phyloP scores from a whole-genome alignment of 2,888 invertebrate species.

The Chorisops tibialis region DNA sequence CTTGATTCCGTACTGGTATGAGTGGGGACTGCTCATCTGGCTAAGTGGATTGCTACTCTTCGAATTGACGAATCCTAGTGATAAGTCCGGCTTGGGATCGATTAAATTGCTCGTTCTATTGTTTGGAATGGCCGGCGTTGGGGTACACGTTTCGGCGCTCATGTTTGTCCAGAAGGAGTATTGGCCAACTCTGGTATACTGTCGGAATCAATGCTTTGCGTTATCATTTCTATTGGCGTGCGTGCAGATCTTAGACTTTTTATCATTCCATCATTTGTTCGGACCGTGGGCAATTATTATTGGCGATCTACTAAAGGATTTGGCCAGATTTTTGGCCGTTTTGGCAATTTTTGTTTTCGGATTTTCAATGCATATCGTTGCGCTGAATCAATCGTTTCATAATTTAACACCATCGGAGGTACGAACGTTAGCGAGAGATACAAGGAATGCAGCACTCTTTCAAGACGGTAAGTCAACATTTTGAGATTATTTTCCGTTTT shows the following conservation, averaged over 20 bases:
- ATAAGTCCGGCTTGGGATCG: slow-evolving; percentile 95
- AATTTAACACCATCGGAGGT: slow-evolving; percentile 49
- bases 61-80: slow-evolving; percentile 96
- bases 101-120: slow-evolving; percentile 83
- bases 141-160: slow-evolving; percentile 80
- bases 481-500: too few relatives aligned
- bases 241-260: slow-evolving; percentile 94
- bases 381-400: slow-evolving; percentile 90
- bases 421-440: slow-evolving; percentile 52
- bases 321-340: slow-evolving; percentile 95
- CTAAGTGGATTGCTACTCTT: slow-evolving; percentile 90
- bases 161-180: slow-evolving; percentile 64
- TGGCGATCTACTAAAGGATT: slow-evolving; percentile 87
- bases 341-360: slow-evolving; percentile 97
- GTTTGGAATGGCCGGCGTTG: slow-evolving; percentile 86
- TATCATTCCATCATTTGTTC: slow-evolving; percentile 98
- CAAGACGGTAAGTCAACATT: slow-evolving; percentile 72
- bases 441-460: slow-evolving; percentile 58
- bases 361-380: slow-evolving; percentile 95
- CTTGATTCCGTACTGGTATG: slow-evolving; percentile 90
- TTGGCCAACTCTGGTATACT: slow-evolving; percentile 87
- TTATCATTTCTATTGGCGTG: slow-evolving; percentile 92
- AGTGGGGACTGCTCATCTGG: slow-evolving; percentile 93
- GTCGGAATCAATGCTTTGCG: slow-evolving; percentile 96
- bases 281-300: slow-evolving; percentile 99